Base-by-base conservation (phyloP, 1,140 invertebrate species). In the Macrosteles quadrilineatus region DNA sequence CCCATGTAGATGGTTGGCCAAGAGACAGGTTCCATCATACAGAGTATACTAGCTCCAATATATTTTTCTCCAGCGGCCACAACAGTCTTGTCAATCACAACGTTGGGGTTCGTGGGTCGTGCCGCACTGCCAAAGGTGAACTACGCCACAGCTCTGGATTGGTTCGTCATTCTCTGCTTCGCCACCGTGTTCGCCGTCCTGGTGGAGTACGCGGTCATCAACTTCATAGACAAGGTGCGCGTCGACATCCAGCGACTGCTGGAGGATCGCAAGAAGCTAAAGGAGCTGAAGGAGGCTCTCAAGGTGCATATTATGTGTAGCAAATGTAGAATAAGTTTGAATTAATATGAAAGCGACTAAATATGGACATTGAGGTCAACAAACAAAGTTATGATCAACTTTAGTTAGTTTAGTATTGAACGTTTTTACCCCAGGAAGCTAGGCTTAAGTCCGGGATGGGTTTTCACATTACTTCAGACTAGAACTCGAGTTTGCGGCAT, bases 101-200 rank as follows among this genome's bases (percentile, higher is more conserved):
- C 85, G 1, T 82, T 88, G 36, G 85, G 85, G 1, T 85, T 88
- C 76, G 85, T 85, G 12, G 84, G 83, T 14, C 73, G 85, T 53
- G 81, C 84, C 21, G 81, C 82, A 55, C 78, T 87, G 68, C 86
- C 87, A 12, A 78, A 82, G 69, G 85, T 87, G 14, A 81, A 82
- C 2, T 87, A 87, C 75, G 81, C 83, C 57, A 88, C 86, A 4
- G 86, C 86, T 0, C 76, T 88, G n/a, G 87, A 88, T 75, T 84
- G 85, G 76, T 88, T 85, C 76, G 80, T 87, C 67, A 84, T 86
- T 67, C 77, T 87, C 25, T 87, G 86, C 75, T 85, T 87, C 73
- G 78, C 84, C 21, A 87, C 86, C 75, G 85, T 86, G 32, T 86
- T 88, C 73, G 83, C 83, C 0, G 84, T 85, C 0, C 81, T 88